A percentile compares a stretch with the other conserved stretches of the same genome.
phyloP scores from a whole-genome alignment of 2,888 invertebrate genomes.

The Nephrotoma appendiculata region DNA sequence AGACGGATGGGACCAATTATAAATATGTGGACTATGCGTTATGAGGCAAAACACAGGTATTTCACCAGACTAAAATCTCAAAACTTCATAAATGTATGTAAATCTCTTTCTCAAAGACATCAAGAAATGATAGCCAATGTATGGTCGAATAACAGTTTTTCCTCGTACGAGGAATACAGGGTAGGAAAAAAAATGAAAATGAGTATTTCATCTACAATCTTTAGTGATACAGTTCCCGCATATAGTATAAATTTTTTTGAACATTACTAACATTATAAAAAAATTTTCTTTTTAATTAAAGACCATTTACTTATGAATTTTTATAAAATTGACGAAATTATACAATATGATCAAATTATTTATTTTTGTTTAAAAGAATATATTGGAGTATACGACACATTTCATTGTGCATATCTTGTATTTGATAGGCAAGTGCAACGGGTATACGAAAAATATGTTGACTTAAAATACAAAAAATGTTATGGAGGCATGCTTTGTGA shows the following conservation, averaged over 20 bases:
- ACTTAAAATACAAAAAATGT: not conserved
- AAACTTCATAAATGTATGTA: not conserved
- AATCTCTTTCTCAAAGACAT: not conserved
- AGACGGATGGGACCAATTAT: slow-evolving; percentile 11
- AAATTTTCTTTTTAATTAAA: not conserved
- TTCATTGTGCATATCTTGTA: not conserved
- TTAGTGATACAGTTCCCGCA: not conserved
- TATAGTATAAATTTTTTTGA: not conserved
- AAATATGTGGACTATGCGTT: slow-evolving; percentile 12
- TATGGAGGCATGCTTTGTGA: not conserved
- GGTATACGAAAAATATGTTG: not conserved
- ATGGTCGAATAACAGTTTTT: not conserved
- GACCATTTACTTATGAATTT: too few species aligned
- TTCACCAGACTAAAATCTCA: not conserved
- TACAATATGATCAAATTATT: too few species aligned
- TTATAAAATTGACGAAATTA: too few species aligned
- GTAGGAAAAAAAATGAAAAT: not conserved
- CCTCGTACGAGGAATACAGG: not conserved
- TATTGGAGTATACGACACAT: too few species aligned
- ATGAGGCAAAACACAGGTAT: slow-evolving; percentile 14
- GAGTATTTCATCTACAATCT: not conserved
- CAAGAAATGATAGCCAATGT: not conserved
- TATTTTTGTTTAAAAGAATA: too few species aligned
- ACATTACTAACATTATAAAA: not conserved
- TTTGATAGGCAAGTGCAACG: not conserved